Base-by-base conservation (phyloP, 2,113 vertebrate species). In the Python bivittatus region DNA sequence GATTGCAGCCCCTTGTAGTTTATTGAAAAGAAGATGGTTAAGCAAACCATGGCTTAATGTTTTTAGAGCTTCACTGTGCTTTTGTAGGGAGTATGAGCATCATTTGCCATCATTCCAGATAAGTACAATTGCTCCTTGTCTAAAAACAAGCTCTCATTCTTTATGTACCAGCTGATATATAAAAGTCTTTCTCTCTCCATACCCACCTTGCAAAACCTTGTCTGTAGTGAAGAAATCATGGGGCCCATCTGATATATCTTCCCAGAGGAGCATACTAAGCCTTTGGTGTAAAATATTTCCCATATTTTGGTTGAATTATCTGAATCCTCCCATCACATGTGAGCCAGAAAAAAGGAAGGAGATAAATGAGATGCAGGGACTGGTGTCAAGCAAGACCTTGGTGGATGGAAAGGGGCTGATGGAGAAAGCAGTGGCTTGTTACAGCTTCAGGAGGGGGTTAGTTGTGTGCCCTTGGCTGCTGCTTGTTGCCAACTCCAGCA, bases 401-500 rank as follows among this genome's bases (percentile, higher is more conserved):
- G 58, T 93, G 17, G 89, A 92, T 17, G 33, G 13, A 38, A 60
- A 56, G 61, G 93, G 94, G 52, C 90, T 94, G 56, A 29, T 61
- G 93, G 94, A 68, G 88, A 90, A 94, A 89, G 57, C 86, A 56
- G 72, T 72, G 52, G 48, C 95, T 94, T 94, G 91, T 58, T 72
- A 91, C 86, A 60, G 94, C 52, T 27, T 0, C 88, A 17, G 91
- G 64, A 68, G 92, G 93, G 94, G 94, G 2, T 29, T 91, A 29
- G 2, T 25, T 91, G n/a, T 91, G 84, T 94, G 94, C 33, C 95
- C 96, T 96, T 95, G 96, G 93, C 84, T 94, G 94, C 68, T 92
- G 87, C 0, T 0, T 93, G 94, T 95, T 96, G 96, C 95, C 93
- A 95, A 95, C 96, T 96, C 95, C 94, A 95, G 94, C 94, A 91